Evolutionary conservation across 2,888 invertebrate genomes (phyloP), one percentile per base, ranked within the genome.

Genomic region (Ophraella communa): DNA sequence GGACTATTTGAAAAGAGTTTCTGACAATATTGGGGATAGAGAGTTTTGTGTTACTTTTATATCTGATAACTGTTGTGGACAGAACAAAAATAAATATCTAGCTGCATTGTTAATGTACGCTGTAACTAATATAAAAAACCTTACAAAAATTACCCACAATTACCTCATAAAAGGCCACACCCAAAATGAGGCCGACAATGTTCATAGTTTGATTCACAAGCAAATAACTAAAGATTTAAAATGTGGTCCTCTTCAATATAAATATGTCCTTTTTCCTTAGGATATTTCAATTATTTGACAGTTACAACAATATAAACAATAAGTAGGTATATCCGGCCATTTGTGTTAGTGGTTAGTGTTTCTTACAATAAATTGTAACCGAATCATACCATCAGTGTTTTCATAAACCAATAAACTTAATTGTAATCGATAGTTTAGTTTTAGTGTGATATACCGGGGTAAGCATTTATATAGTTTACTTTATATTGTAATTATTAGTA

Each of bases 11-110:
- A 11, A 30, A 11, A 33, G 7, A 3, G 18, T 52, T 2, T 18
- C 14, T 17, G 30, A 14, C n/a, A 14, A 30, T 33, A 8, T 4
- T 5, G 4, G 4, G 8, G 52, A 30, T 7, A 7, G 10, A 11
- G 55, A 44, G 10, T 2, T 55, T n/a, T 5, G 44, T 24, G n/a
- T 55, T n/a, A 55, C 27, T 17, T 55, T 39, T n/a, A 14, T n/a
- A 24, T 55, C 55, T 23, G 55, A 55, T 17, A 55, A 55, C 20
- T 55, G 55, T 35, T 55, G 55, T 23, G 42, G 55, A 11, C 53
- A 53, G 39, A 35, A 53, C n/a, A 53, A 53, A 53, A 53, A 53
- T 53, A 53, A 53, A 39, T 55, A 55, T 7, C 3, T 55, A 1
- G 24, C 42, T 17, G 10, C 18, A 24, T 18, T 55, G n/a, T 55